phyloP scores from a whole-genome alignment of 2,888 invertebrate genomes.

The Nipponacmea schrenckii region DNA sequence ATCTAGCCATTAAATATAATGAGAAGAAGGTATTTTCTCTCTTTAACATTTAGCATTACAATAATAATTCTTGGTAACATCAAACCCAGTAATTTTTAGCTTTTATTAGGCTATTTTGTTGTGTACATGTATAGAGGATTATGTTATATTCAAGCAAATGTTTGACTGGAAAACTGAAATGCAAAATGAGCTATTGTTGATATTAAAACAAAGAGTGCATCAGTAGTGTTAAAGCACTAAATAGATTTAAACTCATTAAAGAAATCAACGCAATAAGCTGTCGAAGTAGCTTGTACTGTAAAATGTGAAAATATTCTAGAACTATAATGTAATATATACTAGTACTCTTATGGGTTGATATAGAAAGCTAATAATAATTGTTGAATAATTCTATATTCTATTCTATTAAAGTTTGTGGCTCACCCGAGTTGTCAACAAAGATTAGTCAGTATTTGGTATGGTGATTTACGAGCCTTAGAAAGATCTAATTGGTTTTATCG shows the following conservation, averaged over 20 bases:
- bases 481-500: slow-evolving; percentile 53
- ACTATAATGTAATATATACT: no score
- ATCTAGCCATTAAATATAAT: slow-evolving; percentile 59
- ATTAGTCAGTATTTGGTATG: slow-evolving; percentile 62
- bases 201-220: no score
- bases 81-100: background rate
- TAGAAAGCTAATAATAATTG: no score
- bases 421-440: slow-evolving; percentile 65
- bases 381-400: background rate
- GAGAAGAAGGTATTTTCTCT: slow-evolving; percentile 55
- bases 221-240: no score
- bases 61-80: background rate
- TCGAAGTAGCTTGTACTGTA: no score
- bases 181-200: no score
- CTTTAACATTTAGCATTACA: background rate
- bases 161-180: no score
- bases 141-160: no score
- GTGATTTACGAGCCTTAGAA: slow-evolving; percentile 50
- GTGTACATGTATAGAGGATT: background rate
- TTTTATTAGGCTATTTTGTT: background rate
- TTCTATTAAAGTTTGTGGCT: slow-evolving; percentile 56
- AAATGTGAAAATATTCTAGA: no score
- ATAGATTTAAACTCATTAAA: no score
- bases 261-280: no score
- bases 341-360: no score